Base-by-base conservation (phyloP, 2,113 vertebrate species). In the Peromyscus polionotus region DNA sequence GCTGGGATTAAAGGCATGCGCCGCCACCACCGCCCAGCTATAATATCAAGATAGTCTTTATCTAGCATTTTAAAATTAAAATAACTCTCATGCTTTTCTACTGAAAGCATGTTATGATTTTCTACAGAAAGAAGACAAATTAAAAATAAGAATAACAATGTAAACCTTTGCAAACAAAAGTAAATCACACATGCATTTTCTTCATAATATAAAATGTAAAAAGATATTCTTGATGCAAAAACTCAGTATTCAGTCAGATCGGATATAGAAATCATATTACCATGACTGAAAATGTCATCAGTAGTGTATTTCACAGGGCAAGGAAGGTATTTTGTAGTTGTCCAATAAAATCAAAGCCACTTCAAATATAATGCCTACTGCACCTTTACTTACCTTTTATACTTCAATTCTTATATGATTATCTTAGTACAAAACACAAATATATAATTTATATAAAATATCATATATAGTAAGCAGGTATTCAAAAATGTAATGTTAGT, bases 271-370 rank as follows among this genome's bases (percentile, higher is more conserved):
- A 77, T 28, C 45, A 75, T 20, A 90, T 68, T 68, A n/a, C 19
- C 14, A 39, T 70, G 6, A 88, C 33, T 61, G n/a, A 92, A 91
- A 80, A 76, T 13, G 7, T 26, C 42, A 91, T 48, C 89, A 86
- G 26, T 51, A 31, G 3, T 57, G 7, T 61, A 67, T 54, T 96
- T 67, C 65, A 70, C 11, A 91, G 65, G 70, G 7, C 19, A 84
- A 84, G 77, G 63, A 87, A 36, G 63, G 10, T 88, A 48, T 57
- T 42, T 75, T 80, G 1, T 45, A 68, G 45, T 54, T 36, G n/a
- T 54, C 94, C n/a, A 88, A 28, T 75, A 77, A 93, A 68, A 91
- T 81, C 88, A 73, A 88, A 93, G 51, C 31, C 20, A 72, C 48
- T 91, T 89, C 0, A 68, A 75, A 85, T 90, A 68, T 73, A 67